Evolutionary conservation across 2,113 vertebrate genomes (phyloP).

Genomic region (Poicephalus meyeri): DNA sequence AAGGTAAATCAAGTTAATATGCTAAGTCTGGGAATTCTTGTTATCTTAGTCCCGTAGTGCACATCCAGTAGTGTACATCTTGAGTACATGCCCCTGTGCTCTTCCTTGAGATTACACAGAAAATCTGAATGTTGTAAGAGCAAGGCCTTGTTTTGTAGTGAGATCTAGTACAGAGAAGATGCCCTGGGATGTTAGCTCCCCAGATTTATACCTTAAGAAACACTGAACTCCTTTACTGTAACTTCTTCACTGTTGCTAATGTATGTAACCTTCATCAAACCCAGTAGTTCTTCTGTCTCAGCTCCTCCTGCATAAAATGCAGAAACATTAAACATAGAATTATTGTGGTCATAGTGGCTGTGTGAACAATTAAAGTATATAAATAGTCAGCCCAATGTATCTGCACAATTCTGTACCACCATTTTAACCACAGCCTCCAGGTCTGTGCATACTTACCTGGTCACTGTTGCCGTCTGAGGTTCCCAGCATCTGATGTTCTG

Average conservation of each 20-base stretch:
- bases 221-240: neutral
- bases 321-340: neutral
- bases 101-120: neutral
- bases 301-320: neutral
- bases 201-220: neutral
- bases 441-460: rapidly evolving
- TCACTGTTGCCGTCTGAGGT: neutral
- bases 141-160: neutral
- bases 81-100: neutral
- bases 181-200: neutral
- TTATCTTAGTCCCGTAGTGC: neutral
- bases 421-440: neutral
- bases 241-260: neutral
- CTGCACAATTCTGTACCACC: neutral
- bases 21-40: neutral
- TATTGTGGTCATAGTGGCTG: neutral
- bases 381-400: neutral
- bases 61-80: neutral
- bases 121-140: neutral
- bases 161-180: neutral
- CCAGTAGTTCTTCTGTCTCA: neutral
- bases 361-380: neutral
- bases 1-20: neutral
- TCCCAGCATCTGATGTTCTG: neutral
- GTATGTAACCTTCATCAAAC: neutral